phyloP scores from a whole-genome alignment of 2,797 vertebrate genomes.

The Rhadinocentrus ornatus region DNA sequence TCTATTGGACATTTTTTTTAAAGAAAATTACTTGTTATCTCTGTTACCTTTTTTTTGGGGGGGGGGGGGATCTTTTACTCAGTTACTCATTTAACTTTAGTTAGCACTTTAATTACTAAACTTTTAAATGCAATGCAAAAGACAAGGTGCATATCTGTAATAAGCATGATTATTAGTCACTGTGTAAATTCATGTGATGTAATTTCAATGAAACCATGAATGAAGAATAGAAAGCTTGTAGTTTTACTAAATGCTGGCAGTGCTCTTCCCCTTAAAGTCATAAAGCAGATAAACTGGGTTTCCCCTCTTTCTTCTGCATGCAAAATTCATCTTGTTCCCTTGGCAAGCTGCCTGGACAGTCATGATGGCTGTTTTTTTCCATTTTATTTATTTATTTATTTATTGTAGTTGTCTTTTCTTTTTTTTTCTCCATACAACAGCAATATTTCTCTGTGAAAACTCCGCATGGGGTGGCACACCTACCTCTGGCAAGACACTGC shows the following conservation, averaged over 20 bases:
- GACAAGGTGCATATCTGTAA: slow-evolving; percentile 56
- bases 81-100: slow-evolving; percentile 30
- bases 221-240: slow-evolving; percentile 44
- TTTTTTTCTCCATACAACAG: slow-evolving; percentile 43
- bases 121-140: slow-evolving; percentile 40
- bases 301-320: slow-evolving; percentile 64
- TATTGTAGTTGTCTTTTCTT: slow-evolving; percentile 76
- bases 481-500: slow-evolving; percentile 81
- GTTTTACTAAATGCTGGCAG: slow-evolving; percentile 54
- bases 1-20: not conserved
- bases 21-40: not conserved
- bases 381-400: slow-evolving; percentile 78
- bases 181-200: slow-evolving; percentile 27
- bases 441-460: slow-evolving; percentile 79
- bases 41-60: not conserved
- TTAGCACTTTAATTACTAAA: slow-evolving; percentile 47
- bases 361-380: slow-evolving; percentile 69
- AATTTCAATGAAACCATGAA: slow-evolving; percentile 43
- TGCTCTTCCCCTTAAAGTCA: slow-evolving; percentile 57
- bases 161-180: slow-evolving; percentile 45
- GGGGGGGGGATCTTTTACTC: slow-evolving; percentile 22
- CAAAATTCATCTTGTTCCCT: slow-evolving; percentile 78
- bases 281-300: slow-evolving; percentile 67
- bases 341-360: slow-evolving; percentile 79
- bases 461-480: slow-evolving; percentile 82